Conservation (phyloP, 2,888 invertebrate genomes). For the Drosophila siamana region DNA sequence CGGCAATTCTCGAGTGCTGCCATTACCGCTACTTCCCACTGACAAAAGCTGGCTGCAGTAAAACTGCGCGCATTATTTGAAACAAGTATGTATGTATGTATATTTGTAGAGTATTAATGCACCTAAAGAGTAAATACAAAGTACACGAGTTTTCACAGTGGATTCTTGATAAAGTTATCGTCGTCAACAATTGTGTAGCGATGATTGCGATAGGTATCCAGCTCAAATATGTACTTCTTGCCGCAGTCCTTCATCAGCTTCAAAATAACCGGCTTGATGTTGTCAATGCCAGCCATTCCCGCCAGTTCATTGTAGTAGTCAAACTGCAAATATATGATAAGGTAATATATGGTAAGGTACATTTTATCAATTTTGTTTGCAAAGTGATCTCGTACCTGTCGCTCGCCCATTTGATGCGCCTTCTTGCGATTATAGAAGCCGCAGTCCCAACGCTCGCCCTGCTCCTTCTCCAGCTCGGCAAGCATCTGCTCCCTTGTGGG, state of each 20-base stretch:
- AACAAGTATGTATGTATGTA: slow-evolving; percentile 5
- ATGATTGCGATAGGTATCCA: slow-evolving; percentile 88
- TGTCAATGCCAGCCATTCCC: slow-evolving; percentile 87
- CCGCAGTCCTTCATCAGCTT: slow-evolving; percentile 90
- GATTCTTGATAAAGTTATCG: slow-evolving; percentile 84
- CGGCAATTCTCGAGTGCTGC: too few relatives aligned
- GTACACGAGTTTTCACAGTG: slow-evolving; percentile 30
- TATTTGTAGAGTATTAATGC: slow-evolving; percentile 28
- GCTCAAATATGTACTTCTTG: slow-evolving; percentile 88
- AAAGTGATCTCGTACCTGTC: slow-evolving; percentile 78
- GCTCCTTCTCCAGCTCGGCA: slow-evolving; percentile 88
- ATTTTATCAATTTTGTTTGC: too few relatives aligned
- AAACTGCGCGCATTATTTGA: neutral
- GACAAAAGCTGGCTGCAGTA: slow-evolving; percentile 26
- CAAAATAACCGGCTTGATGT: slow-evolving; percentile 89
- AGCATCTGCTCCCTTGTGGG: slow-evolving; percentile 89
- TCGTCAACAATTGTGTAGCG: slow-evolving; percentile 89
- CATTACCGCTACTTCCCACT: neutral
- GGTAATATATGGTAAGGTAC: too few relatives aligned
- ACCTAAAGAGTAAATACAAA: slow-evolving; percentile 21
- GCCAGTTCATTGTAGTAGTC: slow-evolving; percentile 90
- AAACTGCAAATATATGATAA: slow-evolving; percentile 86
- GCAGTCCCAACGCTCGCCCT: slow-evolving; percentile 86
- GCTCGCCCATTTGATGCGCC: slow-evolving; percentile 88
- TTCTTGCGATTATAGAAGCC: slow-evolving; percentile 87